Evolutionary conservation across 1,140 invertebrate genomes (phyloP), one percentile per base, ranked within the genome.

Genomic region (Nymphalis io): DNA sequence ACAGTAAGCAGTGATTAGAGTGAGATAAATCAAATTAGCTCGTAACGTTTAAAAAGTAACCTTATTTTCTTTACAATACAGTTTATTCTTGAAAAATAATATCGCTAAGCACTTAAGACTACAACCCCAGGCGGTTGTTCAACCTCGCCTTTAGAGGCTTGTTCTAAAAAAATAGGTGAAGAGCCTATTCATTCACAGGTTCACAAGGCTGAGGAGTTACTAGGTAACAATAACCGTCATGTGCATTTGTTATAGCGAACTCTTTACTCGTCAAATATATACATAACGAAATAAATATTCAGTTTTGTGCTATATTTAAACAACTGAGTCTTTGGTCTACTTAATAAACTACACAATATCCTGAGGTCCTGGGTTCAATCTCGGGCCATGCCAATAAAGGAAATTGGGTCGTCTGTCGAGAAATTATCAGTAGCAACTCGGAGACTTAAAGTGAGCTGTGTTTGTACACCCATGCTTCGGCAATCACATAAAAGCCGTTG

Each of bases 131-230:
- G 62, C 58, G 61, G 38, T 65, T 70, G 62, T 65, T 64, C 68
- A 60, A 64, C 58, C 61, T 64, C 68, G 55, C 68, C 68, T 61
- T 70, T 70, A 64, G 46, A 70, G 68, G 57, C 57, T 70, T 70
- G 68, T 70, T 70, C 62, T 51, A 20, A 65, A 70, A n/a, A 70
- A 65, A 70, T 70, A 70, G 68, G 68, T 70, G 68, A 70, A 70
- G 68, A 46, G 48, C 21, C 68, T 63, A 65, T 70, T 70, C 68
- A 70, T 70, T 70, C 68, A 60, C 68, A 65, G 68, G 61, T 65
- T 70, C 68, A 70, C 68, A 70, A 70, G 68, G 68, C 68, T 70
- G 51, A 53, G 57, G 46, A 60, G 68, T 70, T 60, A 70, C 62
- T 65, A 46, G 68, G 68, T 70, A 65, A 70, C 46, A 60, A 64